Conservation (phyloP, 2,113 vertebrate genomes). For the Cottus gobio region DNA sequence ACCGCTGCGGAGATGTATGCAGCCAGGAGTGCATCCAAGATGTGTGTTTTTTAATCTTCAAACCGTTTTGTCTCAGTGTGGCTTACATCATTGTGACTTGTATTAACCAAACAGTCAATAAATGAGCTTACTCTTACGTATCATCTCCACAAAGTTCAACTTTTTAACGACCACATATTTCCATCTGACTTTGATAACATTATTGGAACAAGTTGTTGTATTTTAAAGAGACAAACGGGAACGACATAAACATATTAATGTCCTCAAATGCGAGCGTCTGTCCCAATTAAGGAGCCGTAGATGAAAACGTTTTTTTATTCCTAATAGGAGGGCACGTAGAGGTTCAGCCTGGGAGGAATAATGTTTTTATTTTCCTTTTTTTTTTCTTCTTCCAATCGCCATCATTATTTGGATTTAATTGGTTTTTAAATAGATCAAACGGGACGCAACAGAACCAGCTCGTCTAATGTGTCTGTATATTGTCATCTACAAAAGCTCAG, state of each 20-base stretch:
- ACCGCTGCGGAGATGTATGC: slow-evolving; percentile 3
- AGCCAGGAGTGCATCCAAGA: background rate
- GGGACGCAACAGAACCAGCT: slow-evolving; percentile 32
- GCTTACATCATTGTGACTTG: background rate
- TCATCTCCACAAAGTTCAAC: slow-evolving; percentile 4
- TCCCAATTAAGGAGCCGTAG: slow-evolving; percentile 58
- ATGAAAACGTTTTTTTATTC: slow-evolving; percentile 61
- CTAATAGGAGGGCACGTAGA: slow-evolving; percentile 48
- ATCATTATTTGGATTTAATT: slow-evolving; percentile 70
- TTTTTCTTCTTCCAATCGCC: slow-evolving; percentile 44
- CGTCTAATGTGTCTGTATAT: slow-evolving; percentile 25
- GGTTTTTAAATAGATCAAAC: slow-evolving; percentile 73
- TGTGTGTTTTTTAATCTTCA: background rate
- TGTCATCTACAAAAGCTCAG: slow-evolving; percentile 20
- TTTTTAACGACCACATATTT: slow-evolving; percentile 28
- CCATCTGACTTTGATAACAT: slow-evolving; percentile 50
- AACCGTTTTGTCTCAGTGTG: background rate
- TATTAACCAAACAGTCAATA: background rate
- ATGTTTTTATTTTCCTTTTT: slow-evolving; percentile 61
- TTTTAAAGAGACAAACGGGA: slow-evolving; percentile 32
- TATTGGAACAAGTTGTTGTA: slow-evolving; percentile 15
- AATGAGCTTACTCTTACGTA: background rate
- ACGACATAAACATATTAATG: slow-evolving; percentile 55
- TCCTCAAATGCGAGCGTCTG: slow-evolving; percentile 46
- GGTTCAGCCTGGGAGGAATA: slow-evolving; percentile 51